Evolutionary conservation across 2,888 invertebrate genomes (phyloP), one percentile per base, ranked within the genome.

Genomic region (Parthenolecanium corni): DNA sequence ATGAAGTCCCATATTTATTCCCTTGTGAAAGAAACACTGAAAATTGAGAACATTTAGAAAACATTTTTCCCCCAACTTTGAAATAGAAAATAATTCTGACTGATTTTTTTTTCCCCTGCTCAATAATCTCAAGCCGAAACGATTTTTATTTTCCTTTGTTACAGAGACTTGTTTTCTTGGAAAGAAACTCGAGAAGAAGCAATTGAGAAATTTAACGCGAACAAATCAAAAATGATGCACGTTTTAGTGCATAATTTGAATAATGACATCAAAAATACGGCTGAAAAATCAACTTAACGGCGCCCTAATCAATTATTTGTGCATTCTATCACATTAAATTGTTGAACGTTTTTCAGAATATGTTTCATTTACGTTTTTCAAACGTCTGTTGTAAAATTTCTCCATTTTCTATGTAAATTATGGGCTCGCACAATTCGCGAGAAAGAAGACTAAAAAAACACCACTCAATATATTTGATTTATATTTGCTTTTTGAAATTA

Each of bases 191-290:
- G 86, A 65, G 75, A 78, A 1, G 73, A 71, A 66, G 85, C 91
- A 0, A 78, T 91, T 52, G 78, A 82, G 25, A 87, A 85, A 70
- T 93, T 86, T 75, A 72, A 81, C 47, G 74, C 77, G 47, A 81
- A 87, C 67, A 81, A 82, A 70, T 74, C 79, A 52, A 77, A 81
- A 70, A 89, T 93, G 91, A 93, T 93, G 88, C 82, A 84, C 68
- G 85, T 90, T 0, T 46, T 63, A 14, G 36, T 54, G 23, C 20
- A 49, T 16, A 61, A 61, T 38, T 23, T 61, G 20, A 40, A 49
- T 2, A 31, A 51, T n/a, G 61, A 61, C 51, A 49, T 46, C 47
- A 40, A 49, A 36, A 61, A 49, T 21, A 51, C 61, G 11, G 40
- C 38, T n/a, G 38, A 49, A 21, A 20, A 49, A 3, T 20, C 46